phyloP scores from a whole-genome alignment of 1,140 invertebrate species.

The Dendrolimus punctatus region DNA sequence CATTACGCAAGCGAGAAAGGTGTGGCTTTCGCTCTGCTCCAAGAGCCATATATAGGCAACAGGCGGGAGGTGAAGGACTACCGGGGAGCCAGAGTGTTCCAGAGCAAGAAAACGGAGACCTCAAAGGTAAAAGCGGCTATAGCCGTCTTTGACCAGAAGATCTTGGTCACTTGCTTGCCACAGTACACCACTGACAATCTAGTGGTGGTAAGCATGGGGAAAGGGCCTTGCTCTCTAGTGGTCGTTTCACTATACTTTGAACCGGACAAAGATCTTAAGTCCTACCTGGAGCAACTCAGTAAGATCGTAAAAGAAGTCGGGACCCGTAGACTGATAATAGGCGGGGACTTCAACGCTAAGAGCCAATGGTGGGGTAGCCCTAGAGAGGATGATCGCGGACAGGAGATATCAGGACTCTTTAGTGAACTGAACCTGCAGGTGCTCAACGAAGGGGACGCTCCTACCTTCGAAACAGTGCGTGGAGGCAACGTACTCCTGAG shows the following conservation, averaged over 20 bases:
- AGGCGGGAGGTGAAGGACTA: background rate
- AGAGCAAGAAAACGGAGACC: background rate
- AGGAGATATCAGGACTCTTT: no score
- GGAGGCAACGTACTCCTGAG: no score
- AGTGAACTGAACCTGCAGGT: no score
- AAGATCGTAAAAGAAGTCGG: no score
- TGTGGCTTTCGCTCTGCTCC: slow-evolving; percentile 4
- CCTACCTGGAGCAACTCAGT: no score
- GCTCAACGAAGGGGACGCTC: no score
- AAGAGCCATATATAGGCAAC: slow-evolving; percentile 12
- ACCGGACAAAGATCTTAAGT: slow-evolving; percentile 4
- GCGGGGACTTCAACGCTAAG: no score
- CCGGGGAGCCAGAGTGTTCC: slow-evolving; percentile 8
- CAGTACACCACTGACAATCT: slow-evolving; percentile 7
- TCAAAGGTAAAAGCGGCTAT: slow-evolving; percentile 15
- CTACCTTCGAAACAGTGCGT: no score
- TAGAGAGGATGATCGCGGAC: no score
- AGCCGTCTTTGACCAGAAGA: slow-evolving; percentile 7
- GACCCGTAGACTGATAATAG: no score
- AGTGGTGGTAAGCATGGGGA: background rate
- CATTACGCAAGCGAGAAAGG: background rate
- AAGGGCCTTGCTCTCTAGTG: background rate
- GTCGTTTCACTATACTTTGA: slow-evolving; percentile 8
- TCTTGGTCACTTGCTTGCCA: slow-evolving; percentile 5
- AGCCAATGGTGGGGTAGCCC: no score